Evolutionary conservation across 2,113 vertebrate species (phyloP).

Genomic region (Nannobrachium achirus): DNA sequence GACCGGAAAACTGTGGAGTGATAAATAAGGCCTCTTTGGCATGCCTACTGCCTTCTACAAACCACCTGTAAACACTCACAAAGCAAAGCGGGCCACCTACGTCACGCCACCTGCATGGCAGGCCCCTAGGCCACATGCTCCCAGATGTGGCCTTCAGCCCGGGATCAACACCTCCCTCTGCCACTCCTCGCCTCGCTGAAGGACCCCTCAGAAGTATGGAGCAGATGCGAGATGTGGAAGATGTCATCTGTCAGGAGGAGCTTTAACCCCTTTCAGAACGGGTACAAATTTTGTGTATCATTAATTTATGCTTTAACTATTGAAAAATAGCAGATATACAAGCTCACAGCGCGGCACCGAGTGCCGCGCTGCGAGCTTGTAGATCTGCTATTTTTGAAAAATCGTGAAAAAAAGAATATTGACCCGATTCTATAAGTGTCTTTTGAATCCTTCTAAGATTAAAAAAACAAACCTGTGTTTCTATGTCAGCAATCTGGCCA

Average conservation of each 20-base stretch:
- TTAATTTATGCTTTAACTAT: too few species aligned
- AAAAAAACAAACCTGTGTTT: too few species aligned
- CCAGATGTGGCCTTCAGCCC: conserved; percentile 59
- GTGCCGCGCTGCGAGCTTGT: too few species aligned
- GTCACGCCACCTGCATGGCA: conserved; percentile 13
- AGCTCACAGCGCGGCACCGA: too few species aligned
- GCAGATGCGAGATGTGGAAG: conserved; percentile 46
- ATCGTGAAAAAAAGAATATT: too few species aligned
- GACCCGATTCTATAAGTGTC: too few species aligned
- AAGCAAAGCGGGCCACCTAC: conserved; percentile 11
- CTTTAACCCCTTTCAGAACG: too few species aligned
- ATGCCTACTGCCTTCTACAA: conserved; percentile 47
- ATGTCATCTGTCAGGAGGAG: conserved; percentile 48
- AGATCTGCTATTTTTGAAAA: too few species aligned
- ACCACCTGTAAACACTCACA: conserved; percentile 54
- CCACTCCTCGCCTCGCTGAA: background rate
- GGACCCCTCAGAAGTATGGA: conserved; percentile 31
- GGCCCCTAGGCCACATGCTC: conserved; percentile 34
- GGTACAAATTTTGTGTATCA: too few species aligned
- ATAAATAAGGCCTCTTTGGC: conserved; percentile 55
- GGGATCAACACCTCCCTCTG: background rate
- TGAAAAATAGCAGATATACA: too few species aligned
- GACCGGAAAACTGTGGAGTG: conserved; percentile 56
- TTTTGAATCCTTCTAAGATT: too few species aligned
- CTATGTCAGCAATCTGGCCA: too few species aligned